Evolutionary conservation across 2,113 vertebrate species (phyloP).

Genomic region (Python bivittatus): DNA sequence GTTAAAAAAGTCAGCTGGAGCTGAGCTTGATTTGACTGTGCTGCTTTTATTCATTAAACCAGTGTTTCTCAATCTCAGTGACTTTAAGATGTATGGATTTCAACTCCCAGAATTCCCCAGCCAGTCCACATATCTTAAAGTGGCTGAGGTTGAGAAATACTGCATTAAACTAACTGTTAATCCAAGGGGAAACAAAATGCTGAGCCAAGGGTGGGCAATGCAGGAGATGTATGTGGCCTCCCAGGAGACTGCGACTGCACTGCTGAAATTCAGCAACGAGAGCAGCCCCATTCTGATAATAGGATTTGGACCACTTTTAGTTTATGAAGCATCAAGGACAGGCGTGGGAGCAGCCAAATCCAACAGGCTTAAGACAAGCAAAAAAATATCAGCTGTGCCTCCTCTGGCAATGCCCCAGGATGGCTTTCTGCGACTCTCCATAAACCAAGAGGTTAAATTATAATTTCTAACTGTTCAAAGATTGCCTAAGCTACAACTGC

Average conservation of each 20-base stretch:
- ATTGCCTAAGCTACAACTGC: neutral
- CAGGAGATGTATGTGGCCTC: neutral
- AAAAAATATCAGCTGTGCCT: neutral
- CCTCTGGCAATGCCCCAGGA: neutral
- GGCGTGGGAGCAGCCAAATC: neutral
- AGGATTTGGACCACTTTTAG: neutral
- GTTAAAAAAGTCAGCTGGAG: neutral
- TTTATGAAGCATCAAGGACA: neutral
- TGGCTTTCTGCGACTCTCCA: neutral
- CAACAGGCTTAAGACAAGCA: neutral
- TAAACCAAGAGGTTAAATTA: neutral
- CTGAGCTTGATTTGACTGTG: neutral
- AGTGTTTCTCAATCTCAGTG: too few species aligned
- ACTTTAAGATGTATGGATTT: too few species aligned
- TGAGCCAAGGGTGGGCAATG: neutral
- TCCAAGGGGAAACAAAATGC: neutral
- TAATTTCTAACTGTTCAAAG: neutral
- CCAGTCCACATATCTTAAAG: too few species aligned
- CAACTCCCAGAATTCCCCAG: too few species aligned
- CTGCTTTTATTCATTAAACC: neutral
- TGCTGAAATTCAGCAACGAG: neutral
- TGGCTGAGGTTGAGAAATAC: too few species aligned
- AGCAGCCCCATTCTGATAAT: neutral
- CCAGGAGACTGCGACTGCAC: neutral
- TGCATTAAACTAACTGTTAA: neutral